Evolutionary conservation across 2,888 invertebrate species (phyloP), one percentile per base, ranked within the genome.

Genomic region (Allygus modestus): DNA sequence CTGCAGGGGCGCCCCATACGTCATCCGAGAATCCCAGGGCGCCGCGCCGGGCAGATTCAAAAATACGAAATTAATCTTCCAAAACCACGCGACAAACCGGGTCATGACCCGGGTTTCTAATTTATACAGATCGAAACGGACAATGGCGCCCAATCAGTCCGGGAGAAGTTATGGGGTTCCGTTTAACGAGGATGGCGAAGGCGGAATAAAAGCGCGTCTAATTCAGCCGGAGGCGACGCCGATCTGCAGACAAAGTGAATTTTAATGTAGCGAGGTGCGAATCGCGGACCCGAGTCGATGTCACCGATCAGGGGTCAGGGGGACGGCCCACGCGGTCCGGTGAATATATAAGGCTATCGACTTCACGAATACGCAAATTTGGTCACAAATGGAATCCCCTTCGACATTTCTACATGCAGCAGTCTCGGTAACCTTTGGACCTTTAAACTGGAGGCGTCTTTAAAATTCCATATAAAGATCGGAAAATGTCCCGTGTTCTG

Each of bases 61-160:
- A 58, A 65, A 12, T 31, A 28, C 9, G 5, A 20, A 28, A 65
- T 65, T 28, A 17, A 65, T 65, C 65, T 15, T 9, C 31, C 15
- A 31, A 28, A 65, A 65, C 31, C 31, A 28, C 65, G 28, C 58
- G 17, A 58, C 37, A 58, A 9, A 23, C 33, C 1, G 33, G 71
- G 71, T 71, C 71, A 41, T n/a, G 71, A 71, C 71, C 71, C 71
- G 41, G 28, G 51, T 77, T 77, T 43, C 77, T 77, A 77, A 77
- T 77, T 51, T 77, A 77, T 77, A 77, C 77, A 77, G 77, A 77
- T 77, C 77, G 65, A 31, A 41, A 15, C 2, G 11, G 17, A 77
- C 77, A 77, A 77, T 77, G 77, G 51, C 15, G 26, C 17, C 43
- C 77, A 51, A 77, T 77, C 41, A 41, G 65, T 37, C 41, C 37